These are phyloP conservation scores for Drosophila percnosoma DNA, from an alignment of 2,888 invertebrate species.

Conservation along the genomic window DNA sequence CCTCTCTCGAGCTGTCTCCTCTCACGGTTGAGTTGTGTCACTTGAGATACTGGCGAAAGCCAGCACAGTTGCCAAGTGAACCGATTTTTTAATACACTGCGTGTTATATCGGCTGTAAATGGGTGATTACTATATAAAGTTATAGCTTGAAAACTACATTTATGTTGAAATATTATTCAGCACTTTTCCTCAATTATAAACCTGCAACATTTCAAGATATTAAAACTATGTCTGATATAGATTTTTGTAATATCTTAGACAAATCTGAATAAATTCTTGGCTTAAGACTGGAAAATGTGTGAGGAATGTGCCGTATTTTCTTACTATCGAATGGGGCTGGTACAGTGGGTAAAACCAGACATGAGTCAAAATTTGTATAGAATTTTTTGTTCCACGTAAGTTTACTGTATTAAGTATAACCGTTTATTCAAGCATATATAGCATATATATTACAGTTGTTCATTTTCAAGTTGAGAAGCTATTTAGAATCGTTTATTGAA, in stretches of 20 bases:
- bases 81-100: background rate
- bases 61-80: background rate
- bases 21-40: slow-evolving; percentile 61
- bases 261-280: background rate
- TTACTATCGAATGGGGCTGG: background rate
- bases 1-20: slow-evolving; percentile 28
- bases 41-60: slow-evolving; percentile 54
- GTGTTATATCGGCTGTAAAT: background rate
- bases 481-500: background rate
- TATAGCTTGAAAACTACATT: accelerated
- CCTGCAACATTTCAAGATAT: background rate
- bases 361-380: no score
- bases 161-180: background rate
- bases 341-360: background rate
- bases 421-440: no score
- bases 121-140: background rate
- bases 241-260: background rate
- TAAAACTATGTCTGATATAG: background rate
- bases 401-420: no score
- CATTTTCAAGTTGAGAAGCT: background rate
- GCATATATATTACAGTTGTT: no score
- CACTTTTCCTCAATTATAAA: background rate
- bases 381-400: no score
- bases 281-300: background rate
- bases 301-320: background rate